A percentile compares a stretch with the other conserved stretches of the same genome.
phyloP scores from a whole-genome alignment of 23 tunicate genomes.

The Styela clava region DNA sequence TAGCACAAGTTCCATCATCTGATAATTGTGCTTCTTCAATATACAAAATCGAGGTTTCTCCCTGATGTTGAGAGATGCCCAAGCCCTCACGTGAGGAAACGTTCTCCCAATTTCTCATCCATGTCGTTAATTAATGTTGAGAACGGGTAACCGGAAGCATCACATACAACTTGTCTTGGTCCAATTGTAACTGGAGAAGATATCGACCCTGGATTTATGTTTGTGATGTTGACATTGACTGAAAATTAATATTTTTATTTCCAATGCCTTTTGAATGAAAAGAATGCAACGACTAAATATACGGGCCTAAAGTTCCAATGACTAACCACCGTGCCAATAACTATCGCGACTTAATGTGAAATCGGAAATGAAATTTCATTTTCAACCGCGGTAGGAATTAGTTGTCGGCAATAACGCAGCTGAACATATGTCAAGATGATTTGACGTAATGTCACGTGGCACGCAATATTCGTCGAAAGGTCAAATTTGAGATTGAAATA shows the following conservation, averaged over 20 bases:
- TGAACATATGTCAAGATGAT: no score
- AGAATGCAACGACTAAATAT: no score
- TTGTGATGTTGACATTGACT: neutral
- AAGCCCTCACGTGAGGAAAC: neutral
- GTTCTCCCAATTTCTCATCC: neutral
- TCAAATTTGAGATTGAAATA: neutral
- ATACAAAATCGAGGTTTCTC: neutral
- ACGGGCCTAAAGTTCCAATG: no score
- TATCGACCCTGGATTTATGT: neutral
- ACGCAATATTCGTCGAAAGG: no score
- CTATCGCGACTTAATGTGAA: no score
- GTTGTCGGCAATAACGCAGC: no score
- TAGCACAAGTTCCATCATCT: neutral
- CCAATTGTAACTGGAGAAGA: neutral
- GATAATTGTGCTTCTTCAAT: neutral
- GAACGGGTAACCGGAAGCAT: neutral
- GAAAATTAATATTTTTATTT: neutral
- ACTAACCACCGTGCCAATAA: no score
- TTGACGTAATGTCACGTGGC: no score
- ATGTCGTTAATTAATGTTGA: neutral
- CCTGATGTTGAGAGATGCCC: neutral
- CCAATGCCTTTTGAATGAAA: no score
- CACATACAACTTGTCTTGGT: neutral
- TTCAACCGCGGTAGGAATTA: no score
- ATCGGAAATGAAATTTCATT: no score